Evolutionary conservation across 2,113 vertebrate genomes (phyloP), one percentile per base, ranked within the genome.

Genomic region (Pluvialis apricaria): DNA sequence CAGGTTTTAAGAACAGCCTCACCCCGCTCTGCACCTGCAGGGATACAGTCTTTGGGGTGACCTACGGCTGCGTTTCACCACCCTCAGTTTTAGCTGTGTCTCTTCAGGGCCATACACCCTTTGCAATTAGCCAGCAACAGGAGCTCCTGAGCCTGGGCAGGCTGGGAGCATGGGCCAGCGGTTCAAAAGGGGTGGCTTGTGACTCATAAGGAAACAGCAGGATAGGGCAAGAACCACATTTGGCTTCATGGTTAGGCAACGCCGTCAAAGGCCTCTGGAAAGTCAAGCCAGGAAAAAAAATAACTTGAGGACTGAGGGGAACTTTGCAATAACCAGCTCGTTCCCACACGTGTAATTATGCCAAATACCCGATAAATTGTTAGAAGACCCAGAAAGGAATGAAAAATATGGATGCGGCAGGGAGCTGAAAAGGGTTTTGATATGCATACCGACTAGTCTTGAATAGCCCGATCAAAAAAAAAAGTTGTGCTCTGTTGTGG

Each of bases 191-290:
- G 54, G 22, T 79, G 71, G 45, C 75, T 65, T 54, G 42, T 94
- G 92, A 91, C 70, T 89, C 87, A 91, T 38, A 62, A 29, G n/a
- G n/a, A 52, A 92, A 82, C 51, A 51, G 89, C 29, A 83, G 84
- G 62, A 91, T 66, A 64, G 81, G 60, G 38, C 70, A 73, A 89
- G 87, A 89, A 52, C 84, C 1, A 0, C 45, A 10, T 73, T 75
- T 34, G 45, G 44, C 52, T 54, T 62, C 9, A 38, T 24, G 55
- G 71, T 82, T 77, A 55, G 75, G 66, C 60, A 90, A 54, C 9
- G 2, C 42, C 0, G 4, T 68, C 52, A 80, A 72, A 85, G 36
- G 70, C 40, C 49, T 86, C 72, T 91, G 83, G 62, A 66, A 94
- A 95, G 45, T 47, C 62, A 71, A 66, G 81, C 47, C 72, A 80